Evolutionary conservation across 1,140 invertebrate species (phyloP), one percentile per base, ranked within the genome.

Genomic region (Leguminivora glycinivorella): DNA sequence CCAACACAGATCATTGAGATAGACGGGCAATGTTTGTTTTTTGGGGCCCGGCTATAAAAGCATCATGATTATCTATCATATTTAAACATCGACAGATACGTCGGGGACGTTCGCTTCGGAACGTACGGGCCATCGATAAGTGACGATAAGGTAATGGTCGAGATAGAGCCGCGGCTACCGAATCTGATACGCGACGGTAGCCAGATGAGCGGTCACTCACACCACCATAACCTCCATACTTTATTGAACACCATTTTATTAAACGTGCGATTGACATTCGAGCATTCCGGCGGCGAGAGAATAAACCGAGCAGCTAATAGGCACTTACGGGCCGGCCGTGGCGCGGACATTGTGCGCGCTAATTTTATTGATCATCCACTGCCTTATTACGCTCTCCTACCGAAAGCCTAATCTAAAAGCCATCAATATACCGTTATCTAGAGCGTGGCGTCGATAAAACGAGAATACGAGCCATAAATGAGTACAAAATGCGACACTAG

Each of bases 101-200:
- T 79, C 77, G 78, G 79, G 76, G 76, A 80, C 76, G 75, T 73
- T 77, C 63, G 69, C 25, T 25, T 34, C 58, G 58, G 58, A 63
- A 34, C 58, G 58, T 63, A 63, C 58, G 58, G 73, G 70, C 69
- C 63, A 58, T 70, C 78, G 84, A 89, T 87, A 83, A 78, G 79
- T 83, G 75, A 87, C 84, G 83, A 86, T 86, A 84, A 84, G 88
- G 79, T 87, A 86, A 88, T 89, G 83, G 82, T 68, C 76, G 73
- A 76, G 76, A 82, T 81, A 80, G 52, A 68, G 73, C 74, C 52
- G 70, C 70, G 70, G 87, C 88, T 89, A 87, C 87, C 73, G 87
- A 83, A 83, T 83, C 81, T 83, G 81, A 83, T 85, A 82, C 74
- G 76, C 52, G 60, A 80, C 83, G 75, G 86, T 86, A 86, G 87